These are phyloP conservation scores for Pseudorectes ferrugineus DNA, from an alignment of 2,113 vertebrate species.

Conservation along the genomic window DNA sequence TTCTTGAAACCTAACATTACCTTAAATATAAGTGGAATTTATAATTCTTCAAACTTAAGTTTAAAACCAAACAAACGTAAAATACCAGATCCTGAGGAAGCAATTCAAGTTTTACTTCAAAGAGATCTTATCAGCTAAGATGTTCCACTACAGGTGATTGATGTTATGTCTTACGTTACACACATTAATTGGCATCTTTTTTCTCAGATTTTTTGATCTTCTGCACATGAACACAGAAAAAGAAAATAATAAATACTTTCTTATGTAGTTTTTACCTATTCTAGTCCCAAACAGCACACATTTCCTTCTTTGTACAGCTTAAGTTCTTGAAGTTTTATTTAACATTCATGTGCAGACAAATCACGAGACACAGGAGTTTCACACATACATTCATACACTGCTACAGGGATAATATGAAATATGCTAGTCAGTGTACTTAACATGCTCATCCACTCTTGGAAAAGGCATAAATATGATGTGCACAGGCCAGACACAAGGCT, in stretches of 20 bases:
- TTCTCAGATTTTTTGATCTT: neutral
- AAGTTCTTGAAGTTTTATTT: neutral
- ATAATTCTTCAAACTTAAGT: neutral
- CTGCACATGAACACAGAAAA: neutral
- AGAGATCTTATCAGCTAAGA: neutral
- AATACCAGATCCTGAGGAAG: neutral
- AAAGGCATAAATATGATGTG: neutral
- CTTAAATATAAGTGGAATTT: neutral
- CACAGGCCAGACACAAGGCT: neutral
- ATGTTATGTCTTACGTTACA: neutral
- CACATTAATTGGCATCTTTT: neutral
- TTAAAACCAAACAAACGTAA: neutral
- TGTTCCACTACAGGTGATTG: neutral
- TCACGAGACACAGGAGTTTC: neutral
- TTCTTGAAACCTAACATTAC: neutral
- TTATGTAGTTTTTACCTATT: neutral
- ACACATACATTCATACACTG: neutral
- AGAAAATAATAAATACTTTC: neutral
- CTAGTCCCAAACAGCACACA: neutral
- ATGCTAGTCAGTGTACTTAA: neutral
- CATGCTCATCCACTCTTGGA: neutral
- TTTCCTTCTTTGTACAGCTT: neutral
- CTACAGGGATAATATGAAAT: neutral
- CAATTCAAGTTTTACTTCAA: neutral
- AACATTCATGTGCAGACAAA: neutral